A percentile compares a stretch with the other conserved stretches of the same genome.
phyloP scores from a whole-genome alignment of 2,113 vertebrate genomes.

The Ctenomys sociabilis region DNA sequence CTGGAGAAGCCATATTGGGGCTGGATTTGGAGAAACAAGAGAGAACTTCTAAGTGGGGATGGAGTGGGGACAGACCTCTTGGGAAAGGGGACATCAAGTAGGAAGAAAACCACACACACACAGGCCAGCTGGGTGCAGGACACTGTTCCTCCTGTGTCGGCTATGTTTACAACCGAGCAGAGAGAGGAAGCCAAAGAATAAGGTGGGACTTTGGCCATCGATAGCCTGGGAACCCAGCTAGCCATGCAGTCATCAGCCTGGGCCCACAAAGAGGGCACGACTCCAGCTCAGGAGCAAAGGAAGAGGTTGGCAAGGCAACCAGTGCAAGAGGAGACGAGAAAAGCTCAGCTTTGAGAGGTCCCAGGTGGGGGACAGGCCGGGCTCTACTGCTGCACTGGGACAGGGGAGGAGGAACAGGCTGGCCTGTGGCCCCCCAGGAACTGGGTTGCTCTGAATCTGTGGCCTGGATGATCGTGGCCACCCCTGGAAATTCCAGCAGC shows the following conservation, averaged over 20 bases:
- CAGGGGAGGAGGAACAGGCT: not conserved
- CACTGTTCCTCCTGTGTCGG: not conserved
- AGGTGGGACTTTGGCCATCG: not conserved
- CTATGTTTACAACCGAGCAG: too few relatives aligned
- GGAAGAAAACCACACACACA: not conserved
- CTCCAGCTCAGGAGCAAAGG: not conserved
- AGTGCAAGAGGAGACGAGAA: not conserved
- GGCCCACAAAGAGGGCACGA: too few relatives aligned
- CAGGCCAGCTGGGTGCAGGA: not conserved
- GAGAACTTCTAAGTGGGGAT: not conserved
- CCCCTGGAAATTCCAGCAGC: not conserved
- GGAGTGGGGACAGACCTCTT: not conserved
- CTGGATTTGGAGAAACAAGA: not conserved
- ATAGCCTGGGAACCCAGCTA: not conserved
- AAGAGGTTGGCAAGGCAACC: rapidly evolving
- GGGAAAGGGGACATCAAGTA: too few relatives aligned
- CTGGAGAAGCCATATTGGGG: not conserved
- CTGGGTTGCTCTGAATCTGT: not conserved
- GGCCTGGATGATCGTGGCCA: not conserved
- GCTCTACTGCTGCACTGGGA: not conserved
- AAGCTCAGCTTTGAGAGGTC: not conserved
- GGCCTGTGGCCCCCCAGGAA: not conserved
- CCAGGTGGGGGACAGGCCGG: not conserved
- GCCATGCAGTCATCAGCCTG: not conserved
- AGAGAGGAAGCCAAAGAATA: not conserved